Evolutionary conservation across 2,888 invertebrate genomes (phyloP), one percentile per base, ranked within the genome.

Genomic region (Athalia rosae): DNA sequence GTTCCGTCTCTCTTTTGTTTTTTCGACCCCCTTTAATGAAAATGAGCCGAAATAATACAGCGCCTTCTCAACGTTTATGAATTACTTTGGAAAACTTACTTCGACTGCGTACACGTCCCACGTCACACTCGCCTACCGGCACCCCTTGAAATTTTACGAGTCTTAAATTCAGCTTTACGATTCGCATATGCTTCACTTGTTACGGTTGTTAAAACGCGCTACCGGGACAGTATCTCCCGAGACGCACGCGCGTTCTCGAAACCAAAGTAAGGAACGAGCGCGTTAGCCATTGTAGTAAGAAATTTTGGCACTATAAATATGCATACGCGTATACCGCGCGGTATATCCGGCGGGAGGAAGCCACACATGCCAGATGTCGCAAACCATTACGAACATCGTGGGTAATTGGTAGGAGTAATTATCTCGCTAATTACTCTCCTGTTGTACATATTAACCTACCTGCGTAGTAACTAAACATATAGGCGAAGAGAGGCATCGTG

Each of bases 11-110:
- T 73, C 76, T 80, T 80, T 7, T 82, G 83, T 81, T 79, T 80
- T 84, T 81, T 82, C 77, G 71, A 71, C 81, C 82, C 81, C 81
- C 80, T 81, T 80, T 85, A 84, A 85, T 86, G 83, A 87, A 85
- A 85, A 86, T 84, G 82, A 84, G 81, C 80, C 81, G 83, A 71
- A 84, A 84, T 83, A 84, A 83, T 84, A 82, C 83, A 82, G 85
- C 79, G 79, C 76, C 81, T 82, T 79, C 61, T 50, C 28, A 74
- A 74, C 74, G 62, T 74, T 74, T 62, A 74, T 74, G 61, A 74
- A 74, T 74, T 47, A 62, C 62, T 74, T 71, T 71, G 13, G 41
- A 28, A 8, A 71, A 71, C 45, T 71, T 58, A 50, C 41, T 8
- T 11, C 45, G 63, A 13, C 43, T 13, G 8, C 43, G 41, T n/a